phyloP scores from a whole-genome alignment of 2,113 vertebrate species.

The Athene cunicularia region DNA sequence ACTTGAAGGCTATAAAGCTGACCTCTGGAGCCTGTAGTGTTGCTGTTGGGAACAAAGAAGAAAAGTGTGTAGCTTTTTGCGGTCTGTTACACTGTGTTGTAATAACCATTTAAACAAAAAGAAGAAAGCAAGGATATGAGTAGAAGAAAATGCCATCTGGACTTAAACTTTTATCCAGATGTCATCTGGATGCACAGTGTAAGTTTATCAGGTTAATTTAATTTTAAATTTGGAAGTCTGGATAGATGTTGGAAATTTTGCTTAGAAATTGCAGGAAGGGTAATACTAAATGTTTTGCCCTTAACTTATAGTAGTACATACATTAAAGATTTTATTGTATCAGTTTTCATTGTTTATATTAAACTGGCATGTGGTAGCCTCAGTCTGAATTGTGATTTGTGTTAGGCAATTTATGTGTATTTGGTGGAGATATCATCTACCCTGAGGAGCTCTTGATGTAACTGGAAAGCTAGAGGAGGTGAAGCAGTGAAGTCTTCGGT shows the following conservation, averaged over 20 bases:
- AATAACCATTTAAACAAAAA: conserved; percentile 13
- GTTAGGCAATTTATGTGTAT: background rate
- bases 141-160: background rate
- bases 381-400: background rate
- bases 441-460: background rate
- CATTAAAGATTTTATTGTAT: background rate
- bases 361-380: background rate
- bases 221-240: background rate
- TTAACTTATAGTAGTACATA: background rate
- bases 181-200: background rate
- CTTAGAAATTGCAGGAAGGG: background rate
- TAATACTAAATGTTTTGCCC: background rate
- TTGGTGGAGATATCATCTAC: background rate
- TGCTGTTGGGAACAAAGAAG: background rate
- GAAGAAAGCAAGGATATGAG: background rate
- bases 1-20: conserved; percentile 21
- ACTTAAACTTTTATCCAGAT: background rate
- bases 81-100: background rate
- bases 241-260: background rate
- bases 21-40: background rate
- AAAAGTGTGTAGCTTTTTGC: background rate
- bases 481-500: background rate
- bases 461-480: background rate
- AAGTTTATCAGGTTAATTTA: conserved; percentile 5
- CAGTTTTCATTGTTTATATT: background rate